Evolutionary conservation across 2,888 invertebrate species (phyloP).

Genomic region (Oxycera nigricornis): DNA sequence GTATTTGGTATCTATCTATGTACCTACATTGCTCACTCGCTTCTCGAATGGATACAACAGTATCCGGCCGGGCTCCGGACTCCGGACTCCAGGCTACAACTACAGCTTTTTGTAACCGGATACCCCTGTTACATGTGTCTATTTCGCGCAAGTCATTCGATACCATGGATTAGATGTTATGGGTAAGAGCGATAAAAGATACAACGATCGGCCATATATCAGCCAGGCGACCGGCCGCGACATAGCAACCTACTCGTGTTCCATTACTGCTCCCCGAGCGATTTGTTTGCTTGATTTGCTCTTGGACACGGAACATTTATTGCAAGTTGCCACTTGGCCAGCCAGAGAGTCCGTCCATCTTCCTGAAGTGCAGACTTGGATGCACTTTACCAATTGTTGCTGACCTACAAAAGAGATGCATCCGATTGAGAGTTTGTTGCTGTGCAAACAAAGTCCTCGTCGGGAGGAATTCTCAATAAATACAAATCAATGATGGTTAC

Average conservation of each 20-base stretch:
- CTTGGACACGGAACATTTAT: conserved; percentile 3
- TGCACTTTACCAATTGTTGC: background rate
- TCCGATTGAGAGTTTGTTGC: background rate
- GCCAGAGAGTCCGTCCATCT: background rate
- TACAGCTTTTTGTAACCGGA: conserved; percentile 43
- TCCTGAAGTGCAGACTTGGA: background rate
- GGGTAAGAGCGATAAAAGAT: conserved; percentile 47
- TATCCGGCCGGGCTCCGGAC: conserved; percentile 16
- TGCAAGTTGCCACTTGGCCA: conserved; percentile 5
- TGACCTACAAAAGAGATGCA: conserved; percentile 15
- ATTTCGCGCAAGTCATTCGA: conserved; percentile 47
- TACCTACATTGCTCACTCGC: conserved; percentile 30
- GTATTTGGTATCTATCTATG: too few species aligned
- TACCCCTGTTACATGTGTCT: conserved; percentile 46
- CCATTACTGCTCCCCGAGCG: conserved; percentile 30
- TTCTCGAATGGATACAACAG: conserved; percentile 37
- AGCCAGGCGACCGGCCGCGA: conserved; percentile 43
- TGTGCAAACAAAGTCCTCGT: background rate
- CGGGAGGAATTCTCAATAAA: too few species aligned
- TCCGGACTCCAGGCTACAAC: background rate
- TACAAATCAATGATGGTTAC: too few species aligned
- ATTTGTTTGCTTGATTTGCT: conserved; percentile 30
- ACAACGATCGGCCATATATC: conserved; percentile 46
- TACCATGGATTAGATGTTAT: conserved; percentile 46
- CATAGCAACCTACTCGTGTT: conserved; percentile 36